Base-by-base conservation (phyloP, 2,113 vertebrate species). In the Plectropomus leopardus region DNA sequence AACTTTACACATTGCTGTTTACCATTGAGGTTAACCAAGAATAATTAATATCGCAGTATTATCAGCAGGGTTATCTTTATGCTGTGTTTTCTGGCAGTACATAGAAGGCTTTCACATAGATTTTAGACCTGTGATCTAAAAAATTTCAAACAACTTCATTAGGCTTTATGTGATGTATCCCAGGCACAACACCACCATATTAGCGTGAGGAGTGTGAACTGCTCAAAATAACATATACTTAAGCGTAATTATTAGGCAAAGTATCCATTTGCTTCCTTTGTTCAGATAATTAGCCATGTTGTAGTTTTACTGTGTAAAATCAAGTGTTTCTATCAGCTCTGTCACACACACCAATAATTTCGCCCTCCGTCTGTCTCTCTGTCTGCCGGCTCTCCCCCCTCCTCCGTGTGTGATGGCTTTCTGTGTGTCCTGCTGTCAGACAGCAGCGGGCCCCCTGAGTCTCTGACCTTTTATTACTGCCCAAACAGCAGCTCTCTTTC, bases 381-480 rank as follows among this genome's bases (percentile, higher is more conserved):
- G 14, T 60, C 59, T 61, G 59, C 63, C 53, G 44, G 28, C 44
- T 47, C 24, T 14, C 0, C 23, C 67, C 32, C 23, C 24, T 1
- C 24, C 23, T 19, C 47, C 59, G 54, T 66, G 51, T 85, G 28
- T 71, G 36, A 70, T 17, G 61, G 68, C 28, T 57, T 42, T 5
- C 16, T 64, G n/a, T 64, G 57, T 74, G 26, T 78, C 42, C 17
- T 72, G 57, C 50, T 78, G 79, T 70, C 58, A 61, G 28, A 74
- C 45, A 34, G 74, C 84, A 70, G 55, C 7, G 3, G 4, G 5
- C 42, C 32, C 55, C 60, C 67, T 1, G 50, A 53, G 60, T 83
- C 50, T 47, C 36, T 88, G 86, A 85, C 83, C 83, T 75, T 82
- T 88, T 80, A 68, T 17, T 24, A 30, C 44, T 67, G 59, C 45